phyloP scores from a whole-genome alignment of 2,888 invertebrate genomes.

The Hyposoter didymator region DNA sequence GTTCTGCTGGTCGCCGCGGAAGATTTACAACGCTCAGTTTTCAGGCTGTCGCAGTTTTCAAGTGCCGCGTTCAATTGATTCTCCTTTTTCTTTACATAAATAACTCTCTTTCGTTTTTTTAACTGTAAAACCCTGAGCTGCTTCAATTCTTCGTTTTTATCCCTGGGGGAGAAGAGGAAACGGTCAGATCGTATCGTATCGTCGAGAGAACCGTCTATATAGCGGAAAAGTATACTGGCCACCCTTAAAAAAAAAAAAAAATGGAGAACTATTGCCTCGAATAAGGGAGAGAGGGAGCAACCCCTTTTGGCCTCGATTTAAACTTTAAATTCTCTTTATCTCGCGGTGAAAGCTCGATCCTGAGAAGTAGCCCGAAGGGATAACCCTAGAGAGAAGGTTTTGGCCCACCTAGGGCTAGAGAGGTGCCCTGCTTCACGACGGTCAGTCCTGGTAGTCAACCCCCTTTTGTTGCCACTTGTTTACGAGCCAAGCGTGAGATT shows the following conservation, averaged over 20 bases:
- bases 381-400: conserved; percentile 66
- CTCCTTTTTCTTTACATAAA: conserved; percentile 14
- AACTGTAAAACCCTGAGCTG: conserved; percentile 31
- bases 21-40: conserved; percentile 2
- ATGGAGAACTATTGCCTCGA: conserved; percentile 54
- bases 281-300: conserved; percentile 47
- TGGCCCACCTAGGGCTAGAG: conserved; percentile 50
- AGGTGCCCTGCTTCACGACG: conserved; percentile 72
- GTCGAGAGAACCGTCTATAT: conserved; percentile 45
- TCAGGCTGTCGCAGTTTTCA: background rate
- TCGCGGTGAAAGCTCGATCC: conserved; percentile 78
- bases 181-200: conserved; percentile 79
- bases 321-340: conserved; percentile 84
- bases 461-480: conserved; percentile 82
- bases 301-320: conserved; percentile 76
- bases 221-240: conserved; percentile 69
- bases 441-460: conserved; percentile 75
- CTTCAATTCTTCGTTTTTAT: conserved; percentile 45
- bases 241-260: conserved; percentile 61
- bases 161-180: conserved; percentile 69
- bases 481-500: conserved; percentile 83
- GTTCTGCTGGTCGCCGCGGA: background rate
- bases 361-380: conserved; percentile 78
- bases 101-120: conserved; percentile 27
- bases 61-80: conserved; percentile 14